Evolutionary conservation across 2,888 invertebrate species (phyloP), one percentile per base, ranked within the genome.

Genomic region (Meiosimyza decipiens): DNA sequence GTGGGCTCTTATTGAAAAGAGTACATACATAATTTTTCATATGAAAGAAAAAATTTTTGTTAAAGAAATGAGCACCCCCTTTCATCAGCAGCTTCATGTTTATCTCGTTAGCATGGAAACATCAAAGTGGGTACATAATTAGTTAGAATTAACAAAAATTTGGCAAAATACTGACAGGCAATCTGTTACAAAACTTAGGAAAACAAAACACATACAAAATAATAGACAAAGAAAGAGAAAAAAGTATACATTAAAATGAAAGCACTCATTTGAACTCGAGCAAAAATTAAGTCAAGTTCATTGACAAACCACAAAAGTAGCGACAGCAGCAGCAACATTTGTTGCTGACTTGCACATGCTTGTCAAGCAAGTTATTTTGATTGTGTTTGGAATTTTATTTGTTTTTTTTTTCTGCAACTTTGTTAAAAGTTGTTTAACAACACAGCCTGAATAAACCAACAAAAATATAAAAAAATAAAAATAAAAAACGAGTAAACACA

Each of bases 391-490:
- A 40, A 40, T 40, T 40, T 40, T 1, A 40, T 40, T 40, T 7
- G 28, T 40, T 40, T 40, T 40, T 40, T 40, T 40, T 40, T 40
- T 6, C 40, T 6, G 9, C 40, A 9, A 40, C 54, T 18, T 55
- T 55, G 55, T n/a, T 55, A 22, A 55, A 55, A 55, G 55, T 22
- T 55, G 55, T 55, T 55, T 12, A 55, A 15, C 55, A 55, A 55
- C 55, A 15, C 22, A 6, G n/a, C 6, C 11, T 18, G 55, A 16
- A 55, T 18, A 16, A 18, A 18, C 2, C 15, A 55, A 55, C 12
- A 54, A 16, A 52, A 16, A 52, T 6, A 52, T 9, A 55, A 18
- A 55, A n/a, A 12, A 16, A 16, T 22, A 15, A n/a, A 18, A 9
- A 16, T n/a, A 16, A 55, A 55, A 13, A 55, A 55, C 55, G n/a